phyloP scores from a whole-genome alignment of 2,888 invertebrate genomes.

The Cryptus armator region DNA sequence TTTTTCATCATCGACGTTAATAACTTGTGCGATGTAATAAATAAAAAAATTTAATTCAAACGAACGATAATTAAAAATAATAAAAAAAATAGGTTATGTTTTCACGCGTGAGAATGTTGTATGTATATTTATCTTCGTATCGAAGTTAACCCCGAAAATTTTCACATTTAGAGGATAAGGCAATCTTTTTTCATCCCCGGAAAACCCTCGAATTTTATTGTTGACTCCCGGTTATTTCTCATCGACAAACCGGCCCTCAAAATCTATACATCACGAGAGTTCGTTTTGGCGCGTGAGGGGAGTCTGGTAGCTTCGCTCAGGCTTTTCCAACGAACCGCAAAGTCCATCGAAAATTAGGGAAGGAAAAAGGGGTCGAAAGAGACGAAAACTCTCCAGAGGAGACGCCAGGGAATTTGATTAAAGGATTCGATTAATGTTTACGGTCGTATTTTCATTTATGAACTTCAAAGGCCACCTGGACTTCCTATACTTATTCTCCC shows the following conservation, averaged over 20 bases:
- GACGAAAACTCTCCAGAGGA: slow-evolving; percentile 43
- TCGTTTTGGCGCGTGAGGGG: background rate
- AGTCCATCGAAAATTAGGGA: slow-evolving; percentile 5
- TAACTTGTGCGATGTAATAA: no score
- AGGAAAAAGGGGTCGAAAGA: background rate
- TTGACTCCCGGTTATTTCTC: slow-evolving; percentile 6
- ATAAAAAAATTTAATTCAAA: no score
- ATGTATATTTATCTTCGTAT: background rate
- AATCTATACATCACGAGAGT: slow-evolving; percentile 4
- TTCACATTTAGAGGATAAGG: background rate
- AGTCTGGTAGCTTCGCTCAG: background rate
- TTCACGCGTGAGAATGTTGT: no score
- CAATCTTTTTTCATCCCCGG: background rate
- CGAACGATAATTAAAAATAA: no score
- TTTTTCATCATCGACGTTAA: no score
- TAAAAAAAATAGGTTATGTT: no score
- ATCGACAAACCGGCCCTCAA: background rate
- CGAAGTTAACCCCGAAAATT: background rate
- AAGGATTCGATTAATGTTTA: slow-evolving; percentile 80
- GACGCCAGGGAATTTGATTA: slow-evolving; percentile 76
- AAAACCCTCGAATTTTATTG: background rate
- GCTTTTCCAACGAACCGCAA: slow-evolving; percentile 23
- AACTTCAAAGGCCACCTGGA: slow-evolving; percentile 73
- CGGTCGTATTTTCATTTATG: slow-evolving; percentile 73
- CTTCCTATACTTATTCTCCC: slow-evolving; percentile 24